phyloP scores from a whole-genome alignment of 2,888 invertebrate genomes.

The Xiphydria camelus region DNA sequence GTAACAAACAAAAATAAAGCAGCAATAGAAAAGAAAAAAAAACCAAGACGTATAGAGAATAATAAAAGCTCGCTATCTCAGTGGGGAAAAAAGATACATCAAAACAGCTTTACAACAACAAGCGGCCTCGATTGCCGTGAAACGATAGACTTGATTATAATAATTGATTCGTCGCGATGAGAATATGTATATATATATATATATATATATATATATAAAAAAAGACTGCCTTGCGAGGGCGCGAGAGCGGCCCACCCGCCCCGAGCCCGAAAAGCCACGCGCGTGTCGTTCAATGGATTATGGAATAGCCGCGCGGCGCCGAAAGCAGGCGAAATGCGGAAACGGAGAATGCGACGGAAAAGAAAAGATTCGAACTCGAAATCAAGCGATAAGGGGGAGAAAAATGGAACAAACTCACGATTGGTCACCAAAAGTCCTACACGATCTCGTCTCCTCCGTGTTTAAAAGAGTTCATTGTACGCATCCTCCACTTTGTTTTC shows the following conservation, averaged over 20 bases:
- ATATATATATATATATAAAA: conserved; percentile 24
- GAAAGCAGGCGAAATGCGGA: neutral
- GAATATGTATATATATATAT: conserved; percentile 26
- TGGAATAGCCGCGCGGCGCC: neutral
- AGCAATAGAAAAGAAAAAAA: neutral
- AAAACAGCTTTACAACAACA: conserved; percentile 15
- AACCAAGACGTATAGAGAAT: neutral
- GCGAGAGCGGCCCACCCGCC: conserved; percentile 1
- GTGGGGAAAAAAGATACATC: conserved; percentile 19
- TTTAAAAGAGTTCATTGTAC: too few relatives aligned
- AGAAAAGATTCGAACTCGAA: conserved; percentile 5
- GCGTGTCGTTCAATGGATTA: neutral
- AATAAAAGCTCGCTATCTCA: neutral
- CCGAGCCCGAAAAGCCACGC: neutral
- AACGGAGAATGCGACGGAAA: conserved; percentile 1
- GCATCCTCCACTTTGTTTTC: too few relatives aligned
- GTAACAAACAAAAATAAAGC: too few relatives aligned
- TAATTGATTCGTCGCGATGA: conserved; percentile 20
- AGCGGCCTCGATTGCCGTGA: conserved; percentile 25
- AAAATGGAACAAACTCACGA: neutral
- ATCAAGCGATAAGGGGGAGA: neutral
- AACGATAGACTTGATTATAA: conserved; percentile 26
- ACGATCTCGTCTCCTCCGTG: too few relatives aligned
- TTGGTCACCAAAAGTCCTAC: too few relatives aligned
- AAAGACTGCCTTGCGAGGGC: conserved; percentile 18